Evolutionary conservation across 2,888 invertebrate genomes (phyloP), one percentile per base, ranked within the genome.

Genomic region (Eretmocerus hayati): DNA sequence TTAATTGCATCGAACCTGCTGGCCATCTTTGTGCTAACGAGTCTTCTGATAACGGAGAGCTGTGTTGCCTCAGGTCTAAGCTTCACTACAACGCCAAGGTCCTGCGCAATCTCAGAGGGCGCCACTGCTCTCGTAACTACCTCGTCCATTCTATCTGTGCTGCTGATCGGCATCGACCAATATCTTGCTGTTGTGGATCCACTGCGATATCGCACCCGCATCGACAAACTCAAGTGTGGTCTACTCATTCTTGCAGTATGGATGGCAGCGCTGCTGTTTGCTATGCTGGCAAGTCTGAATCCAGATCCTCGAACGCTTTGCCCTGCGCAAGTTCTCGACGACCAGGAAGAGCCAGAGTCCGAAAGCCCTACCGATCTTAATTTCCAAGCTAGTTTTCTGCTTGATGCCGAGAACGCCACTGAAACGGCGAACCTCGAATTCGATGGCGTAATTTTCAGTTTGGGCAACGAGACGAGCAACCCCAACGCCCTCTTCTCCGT

Each of bases 181-280:
- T 83, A 81, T 63, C 79, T 79, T 56, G 83, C 83, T 1, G 81
- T 84, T 9, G 77, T 81, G 37, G 80, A 80, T 53, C 81, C 83
- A 1, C 66, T 84, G 31, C 75, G 81, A 33, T 83, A 83, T 62
- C 79, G 80, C 52, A 76, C 78, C 50, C 73, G 75, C 50, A 75
- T 79, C 53, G 76, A 76, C 64, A 76, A 75, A 51, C 65, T 73
- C 41, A 72, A 75, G 52, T 76, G 75, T 32, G 72, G 66, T 0
- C 62, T 75, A 2, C 64, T 78, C 47, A 76, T 78, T 40, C 58
- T 72, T 9, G 62, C 71, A 22, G 71, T 74, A n/a, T 78, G 78
- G 78, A 44, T 75, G 37, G 62, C 75, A 11, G 74, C 78, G 1
- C 48, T 70, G 3, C 46, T 69, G 3, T 74, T 76, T 48, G 73